Percentiles rank a stretch among this genome's conserved stretches.
Evolutionary conservation across 2,797 vertebrate genomes (phyloP).

Genomic region (Gymnoscopelus braueri): DNA sequence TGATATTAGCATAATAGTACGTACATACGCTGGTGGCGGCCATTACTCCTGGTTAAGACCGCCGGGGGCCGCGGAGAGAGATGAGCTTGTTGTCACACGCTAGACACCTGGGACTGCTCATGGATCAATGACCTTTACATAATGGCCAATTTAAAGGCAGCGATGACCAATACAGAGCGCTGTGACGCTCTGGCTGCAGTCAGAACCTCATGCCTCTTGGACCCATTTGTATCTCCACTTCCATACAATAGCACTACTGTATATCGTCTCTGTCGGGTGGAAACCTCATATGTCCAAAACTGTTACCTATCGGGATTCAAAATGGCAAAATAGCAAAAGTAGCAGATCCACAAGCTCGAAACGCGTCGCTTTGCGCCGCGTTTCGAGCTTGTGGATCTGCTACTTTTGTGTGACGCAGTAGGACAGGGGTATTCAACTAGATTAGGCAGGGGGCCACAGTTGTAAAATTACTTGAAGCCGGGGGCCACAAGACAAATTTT

Average conservation of each 20-base stretch:
- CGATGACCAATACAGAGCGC: slow-evolving; percentile 33
- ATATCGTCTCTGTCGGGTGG: too few species aligned
- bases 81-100: slow-evolving; percentile 47
- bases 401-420: too few species aligned
- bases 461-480: too few species aligned
- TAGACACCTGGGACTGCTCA: slow-evolving; percentile 58
- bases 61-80: slow-evolving; percentile 42
- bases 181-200: not conserved
- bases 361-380: too few species aligned
- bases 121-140: slow-evolving; percentile 69
- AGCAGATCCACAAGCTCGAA: too few species aligned
- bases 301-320: too few species aligned
- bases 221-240: slow-evolving; percentile 42
- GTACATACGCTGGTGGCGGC: slow-evolving; percentile 12
- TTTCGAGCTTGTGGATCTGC: too few species aligned
- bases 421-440: too few species aligned
- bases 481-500: too few species aligned
- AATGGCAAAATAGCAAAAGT: too few species aligned
- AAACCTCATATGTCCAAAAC: too few species aligned
- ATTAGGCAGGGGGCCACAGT: too few species aligned
- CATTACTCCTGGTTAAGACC: slow-evolving; percentile 62
- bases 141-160: slow-evolving; percentile 59
- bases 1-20: slow-evolving; percentile 53
- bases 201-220: slow-evolving; percentile 38
- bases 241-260: slow-evolving; percentile 25